These are phyloP conservation scores for Tachycineta bicolor DNA, from an alignment of 2,113 vertebrate genomes.

Conservation along the genomic window DNA sequence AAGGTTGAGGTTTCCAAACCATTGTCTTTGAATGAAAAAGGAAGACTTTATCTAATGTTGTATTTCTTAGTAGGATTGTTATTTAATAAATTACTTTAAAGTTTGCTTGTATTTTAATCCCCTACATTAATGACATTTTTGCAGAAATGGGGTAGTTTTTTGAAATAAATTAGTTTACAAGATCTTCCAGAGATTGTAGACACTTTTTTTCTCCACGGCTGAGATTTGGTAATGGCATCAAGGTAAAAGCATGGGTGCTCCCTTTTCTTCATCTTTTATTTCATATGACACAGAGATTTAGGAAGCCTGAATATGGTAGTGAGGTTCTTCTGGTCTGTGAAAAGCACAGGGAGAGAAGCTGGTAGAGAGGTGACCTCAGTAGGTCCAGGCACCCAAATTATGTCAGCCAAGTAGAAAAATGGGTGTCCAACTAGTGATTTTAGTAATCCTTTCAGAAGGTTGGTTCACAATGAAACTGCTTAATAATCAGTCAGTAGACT, in stretches of 20 bases:
- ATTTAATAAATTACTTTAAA: background rate
- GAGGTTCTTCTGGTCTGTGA: background rate
- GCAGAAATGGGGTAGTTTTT: background rate
- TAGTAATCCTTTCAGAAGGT: background rate
- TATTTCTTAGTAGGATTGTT: background rate
- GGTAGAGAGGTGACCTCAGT: background rate
- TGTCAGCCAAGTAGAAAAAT: background rate
- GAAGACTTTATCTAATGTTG: background rate
- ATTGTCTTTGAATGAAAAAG: background rate
- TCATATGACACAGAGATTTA: background rate
- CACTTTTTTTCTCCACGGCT: background rate
- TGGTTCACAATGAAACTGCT: background rate
- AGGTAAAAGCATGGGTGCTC: background rate
- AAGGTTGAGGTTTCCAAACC: background rate
- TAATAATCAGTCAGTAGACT: background rate
- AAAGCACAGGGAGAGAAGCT: background rate
- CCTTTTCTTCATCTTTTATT: background rate
- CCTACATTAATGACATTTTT: background rate
- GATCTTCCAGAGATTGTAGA: background rate
- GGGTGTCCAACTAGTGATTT: background rate
- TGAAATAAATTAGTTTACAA: background rate
- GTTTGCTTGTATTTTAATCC: background rate
- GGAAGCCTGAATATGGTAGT: background rate
- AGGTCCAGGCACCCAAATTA: background rate
- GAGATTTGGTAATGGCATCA: background rate